A percentile compares a stretch with the other conserved stretches of the same genome.
phyloP scores from a whole-genome alignment of 2,113 vertebrate genomes.

The Podiceps cristatus region DNA sequence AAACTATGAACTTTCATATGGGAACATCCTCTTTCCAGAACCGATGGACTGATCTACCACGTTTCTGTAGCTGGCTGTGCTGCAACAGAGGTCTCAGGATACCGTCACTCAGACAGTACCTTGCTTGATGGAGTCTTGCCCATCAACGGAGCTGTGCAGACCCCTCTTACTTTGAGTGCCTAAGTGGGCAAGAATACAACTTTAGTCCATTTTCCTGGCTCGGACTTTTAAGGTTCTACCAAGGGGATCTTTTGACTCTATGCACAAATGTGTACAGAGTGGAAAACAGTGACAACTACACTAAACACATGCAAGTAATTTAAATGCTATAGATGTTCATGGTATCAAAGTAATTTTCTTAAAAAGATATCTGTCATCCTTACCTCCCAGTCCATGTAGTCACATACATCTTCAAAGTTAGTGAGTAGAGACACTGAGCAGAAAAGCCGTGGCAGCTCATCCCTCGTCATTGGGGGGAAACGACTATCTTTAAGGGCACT shows the following conservation, averaged over 20 bases:
- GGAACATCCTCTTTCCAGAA: not conserved
- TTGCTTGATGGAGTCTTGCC: not conserved
- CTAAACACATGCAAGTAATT: not conserved
- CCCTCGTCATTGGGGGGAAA: slow-evolving; percentile 99
- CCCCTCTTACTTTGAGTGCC: not conserved
- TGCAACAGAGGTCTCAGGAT: not conserved
- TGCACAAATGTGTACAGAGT: fast-evolving
- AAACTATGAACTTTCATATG: not conserved
- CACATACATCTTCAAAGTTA: slow-evolving; percentile 99
- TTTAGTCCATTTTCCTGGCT: not conserved
- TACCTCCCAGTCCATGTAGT: slow-evolving; percentile 99
- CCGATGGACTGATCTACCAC: fast-evolving
- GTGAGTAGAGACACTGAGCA: slow-evolving; percentile 99
- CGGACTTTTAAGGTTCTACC: not conserved
- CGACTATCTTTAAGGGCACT: slow-evolving; percentile 99
- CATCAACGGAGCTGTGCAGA: not conserved
- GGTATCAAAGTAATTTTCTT: not conserved
- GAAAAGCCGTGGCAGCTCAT: slow-evolving; percentile 99
- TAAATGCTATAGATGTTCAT: not conserved
- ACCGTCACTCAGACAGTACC: not conserved
- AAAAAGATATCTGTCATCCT: slow-evolving; percentile 46
- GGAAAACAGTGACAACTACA: not conserved
- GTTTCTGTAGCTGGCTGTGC: not conserved
- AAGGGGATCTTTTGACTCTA: not conserved
- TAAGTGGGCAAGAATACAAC: not conserved